Conservation (phyloP, 2,888 invertebrate genomes). For the Philaethria dido region DNA sequence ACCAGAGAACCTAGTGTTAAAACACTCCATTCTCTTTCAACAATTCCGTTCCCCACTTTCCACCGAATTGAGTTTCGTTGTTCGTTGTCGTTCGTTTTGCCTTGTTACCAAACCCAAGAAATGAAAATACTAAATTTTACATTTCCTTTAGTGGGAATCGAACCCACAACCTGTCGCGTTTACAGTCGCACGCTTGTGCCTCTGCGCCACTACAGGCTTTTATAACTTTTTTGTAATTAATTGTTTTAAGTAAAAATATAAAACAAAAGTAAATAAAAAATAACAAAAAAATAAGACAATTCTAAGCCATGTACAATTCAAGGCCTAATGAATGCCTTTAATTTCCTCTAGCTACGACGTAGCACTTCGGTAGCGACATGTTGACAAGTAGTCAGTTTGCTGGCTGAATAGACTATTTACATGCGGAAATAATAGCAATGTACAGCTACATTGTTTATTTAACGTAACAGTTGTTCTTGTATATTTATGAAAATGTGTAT, state of each 20-base stretch:
- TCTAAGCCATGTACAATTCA: conserved; percentile 6
- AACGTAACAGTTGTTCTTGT: neutral
- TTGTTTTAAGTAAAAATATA: neutral
- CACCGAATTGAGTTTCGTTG: no score
- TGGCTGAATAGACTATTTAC: conserved; percentile 12
- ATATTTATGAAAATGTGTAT: neutral
- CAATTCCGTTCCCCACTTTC: no score
- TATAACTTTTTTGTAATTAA: neutral
- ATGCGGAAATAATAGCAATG: conserved; percentile 14
- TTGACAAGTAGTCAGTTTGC: conserved; percentile 23
- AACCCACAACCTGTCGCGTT: no score
- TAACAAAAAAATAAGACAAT: conserved; percentile 2
- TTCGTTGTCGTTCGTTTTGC: no score
- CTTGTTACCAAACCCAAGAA: no score
- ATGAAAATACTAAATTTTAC: no score
- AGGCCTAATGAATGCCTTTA: conserved; percentile 24
- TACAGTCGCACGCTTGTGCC: no score
- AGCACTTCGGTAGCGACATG: conserved; percentile 21
- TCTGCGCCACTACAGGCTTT: no score
- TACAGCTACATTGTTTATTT: conserved; percentile 10
- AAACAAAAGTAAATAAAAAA: neutral
- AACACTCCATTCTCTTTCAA: no score
- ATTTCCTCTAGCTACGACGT: conserved; percentile 24
- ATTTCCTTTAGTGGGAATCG: no score
- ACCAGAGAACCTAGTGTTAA: no score